These are phyloP conservation scores for Bicyclus anynana DNA, from an alignment of 1,140 invertebrate genomes.

Conservation along the genomic window DNA sequence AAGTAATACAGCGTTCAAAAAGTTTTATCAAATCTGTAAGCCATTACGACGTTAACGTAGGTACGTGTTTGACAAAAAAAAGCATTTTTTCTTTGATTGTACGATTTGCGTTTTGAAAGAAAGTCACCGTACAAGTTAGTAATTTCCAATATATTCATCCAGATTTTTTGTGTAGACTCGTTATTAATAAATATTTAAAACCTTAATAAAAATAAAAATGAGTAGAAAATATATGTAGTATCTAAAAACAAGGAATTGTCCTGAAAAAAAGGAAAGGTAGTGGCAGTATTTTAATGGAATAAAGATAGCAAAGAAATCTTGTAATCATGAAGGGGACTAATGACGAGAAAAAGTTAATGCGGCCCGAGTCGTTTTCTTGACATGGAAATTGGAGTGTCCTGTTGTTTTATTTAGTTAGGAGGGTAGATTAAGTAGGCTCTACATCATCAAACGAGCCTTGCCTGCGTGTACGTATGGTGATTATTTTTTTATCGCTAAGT, in stretches of 20 bases:
- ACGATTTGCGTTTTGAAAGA: no score
- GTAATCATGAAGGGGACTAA: background rate
- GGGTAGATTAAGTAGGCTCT: background rate
- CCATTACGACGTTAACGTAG: no score
- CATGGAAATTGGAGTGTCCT: conserved; percentile 4
- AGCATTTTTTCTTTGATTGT: no score
- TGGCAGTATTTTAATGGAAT: background rate
- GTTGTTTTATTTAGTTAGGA: background rate
- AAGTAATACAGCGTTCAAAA: no score
- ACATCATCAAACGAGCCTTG: background rate
- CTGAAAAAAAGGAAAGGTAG: background rate
- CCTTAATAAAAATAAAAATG: no score
- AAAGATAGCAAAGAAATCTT: conserved; percentile 1
- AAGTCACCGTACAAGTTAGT: no score
- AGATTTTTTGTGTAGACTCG: no score
- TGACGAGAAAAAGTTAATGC: conserved; percentile 6
- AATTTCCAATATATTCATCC: no score
- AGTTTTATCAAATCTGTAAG: no score
- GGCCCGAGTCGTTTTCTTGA: background rate
- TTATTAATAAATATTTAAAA: no score
- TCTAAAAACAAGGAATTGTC: background rate
- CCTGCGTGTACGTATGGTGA: background rate
- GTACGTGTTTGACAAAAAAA: no score
- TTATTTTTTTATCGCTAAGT: background rate
- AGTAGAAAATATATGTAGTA: no score